Evolutionary conservation across 2,888 invertebrate genomes (phyloP), one percentile per base, ranked within the genome.

Genomic region (Sinodicranocentrus sp.): DNA sequence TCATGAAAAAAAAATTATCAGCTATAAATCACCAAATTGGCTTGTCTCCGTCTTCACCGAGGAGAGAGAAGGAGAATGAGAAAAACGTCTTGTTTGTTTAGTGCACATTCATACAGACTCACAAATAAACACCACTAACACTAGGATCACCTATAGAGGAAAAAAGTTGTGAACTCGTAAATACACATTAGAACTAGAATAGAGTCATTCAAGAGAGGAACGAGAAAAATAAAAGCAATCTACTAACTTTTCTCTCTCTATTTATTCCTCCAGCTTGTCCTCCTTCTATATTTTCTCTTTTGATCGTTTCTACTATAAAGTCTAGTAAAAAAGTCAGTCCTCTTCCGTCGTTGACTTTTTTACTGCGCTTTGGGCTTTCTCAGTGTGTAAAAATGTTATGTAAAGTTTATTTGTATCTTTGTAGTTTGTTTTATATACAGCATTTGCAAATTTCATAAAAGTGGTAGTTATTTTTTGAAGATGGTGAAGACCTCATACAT

Each of bases 1-100:
- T 84, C 77, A 82, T 84, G 82, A 82, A 84, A 82, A n/a, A n/a
- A 73, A 84, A 77, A 80, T 80, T 80, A 80, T 82, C 84, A 57
- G 77, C 76, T 44, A 77, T 84, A 82, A 82, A 84, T 84, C 84
- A 73, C 84, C 79, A 73, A 72, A 83, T 83, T 82, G 82, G 76
- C 71, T 76, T 48, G 5, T 63, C 48, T 63, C 59, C 54, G 15
- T 39, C 13, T n/a, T 21, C 15, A 19, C 23, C 21, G 63, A 63
- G n/a, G n/a, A n/a, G n/a, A n/a, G n/a, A n/a, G n/a, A n/a, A n/a
- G n/a, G n/a, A n/a, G n/a, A n/a, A n/a, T n/a, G 39, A 57, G 57
- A 57, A 23, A 57, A 23, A 33, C 33, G 1, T 39, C n/a, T 52
- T 52, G n/a, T 1, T 2, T 52, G 54, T 57, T 67, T 26, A 63